Percentiles rank a stretch among this genome's conserved stretches.
Conservation (phyloP, 2,888 invertebrate genomes). For the Megaustenia siamemsis region DNA sequence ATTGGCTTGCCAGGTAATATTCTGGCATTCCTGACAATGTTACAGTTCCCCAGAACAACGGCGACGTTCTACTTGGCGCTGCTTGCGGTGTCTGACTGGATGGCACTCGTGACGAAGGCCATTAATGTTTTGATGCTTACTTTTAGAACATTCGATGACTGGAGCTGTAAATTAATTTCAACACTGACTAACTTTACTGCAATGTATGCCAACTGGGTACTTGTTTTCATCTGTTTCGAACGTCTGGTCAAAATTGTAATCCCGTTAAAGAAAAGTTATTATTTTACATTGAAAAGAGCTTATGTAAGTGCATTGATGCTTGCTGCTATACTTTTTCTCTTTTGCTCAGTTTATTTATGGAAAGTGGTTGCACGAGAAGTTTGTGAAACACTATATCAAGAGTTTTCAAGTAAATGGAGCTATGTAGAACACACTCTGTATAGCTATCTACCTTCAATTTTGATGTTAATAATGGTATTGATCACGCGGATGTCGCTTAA, state of each 20-base stretch:
- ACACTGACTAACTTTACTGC: not conserved
- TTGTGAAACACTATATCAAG: not conserved
- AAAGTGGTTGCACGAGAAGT: not conserved
- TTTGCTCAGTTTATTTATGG: not conserved
- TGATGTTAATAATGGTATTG: too few relatives aligned
- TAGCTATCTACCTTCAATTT: conserved; percentile 10
- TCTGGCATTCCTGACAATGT: not conserved
- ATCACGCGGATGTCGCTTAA: not conserved
- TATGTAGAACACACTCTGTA: not conserved
- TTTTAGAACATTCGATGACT: not conserved
- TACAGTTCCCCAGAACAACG: not conserved
- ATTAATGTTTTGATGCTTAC: not conserved
- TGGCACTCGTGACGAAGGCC: not conserved
- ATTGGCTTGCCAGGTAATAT: conserved; percentile 16
- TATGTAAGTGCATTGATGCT: not conserved
- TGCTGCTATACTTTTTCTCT: not conserved
- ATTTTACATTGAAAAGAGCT: conserved; percentile 2
- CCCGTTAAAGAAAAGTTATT: conserved; percentile 15
- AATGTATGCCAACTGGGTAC: conserved; percentile 17
- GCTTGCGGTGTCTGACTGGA: not conserved
- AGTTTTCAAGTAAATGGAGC: not conserved
- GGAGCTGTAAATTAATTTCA: not conserved
- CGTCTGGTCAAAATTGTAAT: not conserved
- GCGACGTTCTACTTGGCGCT: conserved; percentile 19
- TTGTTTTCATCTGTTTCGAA: conserved; percentile 19